Base-by-base conservation (phyloP, 2,797 vertebrate species). In the Hippopotamyrus pictus region DNA sequence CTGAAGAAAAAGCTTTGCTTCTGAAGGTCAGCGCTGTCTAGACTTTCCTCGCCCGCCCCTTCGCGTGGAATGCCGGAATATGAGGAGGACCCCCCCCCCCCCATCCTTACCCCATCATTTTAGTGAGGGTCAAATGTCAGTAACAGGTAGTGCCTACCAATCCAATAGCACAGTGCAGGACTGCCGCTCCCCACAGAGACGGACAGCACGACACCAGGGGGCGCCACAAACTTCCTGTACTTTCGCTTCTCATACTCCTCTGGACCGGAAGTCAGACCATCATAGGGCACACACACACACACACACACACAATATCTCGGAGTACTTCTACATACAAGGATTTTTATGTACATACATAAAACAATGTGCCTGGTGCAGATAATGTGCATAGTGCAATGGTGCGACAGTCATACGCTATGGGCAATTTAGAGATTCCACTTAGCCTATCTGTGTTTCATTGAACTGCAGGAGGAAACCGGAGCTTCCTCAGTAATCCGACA, bases 11-110 rank as follows among this genome's bases (percentile, higher is more conserved):
- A 96, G 94, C 93, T 93, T 96, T 94, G 95, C 93, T 94, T 95
- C 94, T 95, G 94, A 96, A 97, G 96, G 97, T 99, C 98, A 97
- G 93, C 92, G 94, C 91, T 93, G 96, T 96, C 97, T 95, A 96
- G 96, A 96, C 95, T 96, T 93, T 94, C 93, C 92, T 93, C 93
- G 94, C 93, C 92, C 94, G 91, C 93, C 94, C 93, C 90, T 94
- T 95, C 92, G 91, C 90, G 91, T 88, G 88, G 92, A 93, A 92
- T 93, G 95, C 90, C 92, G 93, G 94, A 88, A 91, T 92, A 92
- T 92, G 93, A 93, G 88, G 88, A 90, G 91, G 92, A 86, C 84
- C 87, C 89, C 87, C 92, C 6, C 92, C 89, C 88, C 88, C 90
- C 91, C 92, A 92, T 93, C 94, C 93, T 92, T 92, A 92, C 93